phyloP scores from a whole-genome alignment of 2,797 vertebrate genomes.

The Botia almorhae region DNA sequence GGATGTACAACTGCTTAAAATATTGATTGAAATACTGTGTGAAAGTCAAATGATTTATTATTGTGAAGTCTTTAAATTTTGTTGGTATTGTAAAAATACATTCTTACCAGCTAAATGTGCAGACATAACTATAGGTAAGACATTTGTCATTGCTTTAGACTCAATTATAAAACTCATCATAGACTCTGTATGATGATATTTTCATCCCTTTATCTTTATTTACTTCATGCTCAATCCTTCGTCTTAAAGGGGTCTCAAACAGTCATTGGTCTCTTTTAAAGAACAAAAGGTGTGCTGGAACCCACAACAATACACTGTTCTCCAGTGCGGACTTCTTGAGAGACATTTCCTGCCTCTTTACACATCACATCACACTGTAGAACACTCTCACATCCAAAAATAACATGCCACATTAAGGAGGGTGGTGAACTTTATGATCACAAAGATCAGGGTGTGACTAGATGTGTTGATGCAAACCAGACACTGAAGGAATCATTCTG shows the following conservation, averaged over 20 bases:
- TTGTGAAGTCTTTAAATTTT: no score
- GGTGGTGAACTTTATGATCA: constrained; percentile 2
- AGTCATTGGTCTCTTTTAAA: neutral
- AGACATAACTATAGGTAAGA: no score
- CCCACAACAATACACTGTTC: neutral
- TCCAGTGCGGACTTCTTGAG: neutral
- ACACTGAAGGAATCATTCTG: neutral
- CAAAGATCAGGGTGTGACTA: neutral
- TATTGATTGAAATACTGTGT: neutral
- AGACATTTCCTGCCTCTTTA: constrained; percentile 5
- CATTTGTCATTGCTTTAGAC: no score
- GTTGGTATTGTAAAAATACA: no score
- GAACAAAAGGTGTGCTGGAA: neutral
- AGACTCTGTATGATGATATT: no score
- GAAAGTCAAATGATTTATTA: no score
- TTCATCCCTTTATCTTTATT: no score
- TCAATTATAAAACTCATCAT: no score
- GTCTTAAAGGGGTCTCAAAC: neutral
- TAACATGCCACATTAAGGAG: constrained; percentile 2
- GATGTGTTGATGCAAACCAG: constrained; percentile 16
- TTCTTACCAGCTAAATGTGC: no score
- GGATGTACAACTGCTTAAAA: neutral
- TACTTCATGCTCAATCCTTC: neutral
- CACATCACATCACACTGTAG: no score
- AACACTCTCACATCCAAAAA: neutral